Conservation (phyloP, 2,888 invertebrate species). For the Ephialtes manifestator region DNA sequence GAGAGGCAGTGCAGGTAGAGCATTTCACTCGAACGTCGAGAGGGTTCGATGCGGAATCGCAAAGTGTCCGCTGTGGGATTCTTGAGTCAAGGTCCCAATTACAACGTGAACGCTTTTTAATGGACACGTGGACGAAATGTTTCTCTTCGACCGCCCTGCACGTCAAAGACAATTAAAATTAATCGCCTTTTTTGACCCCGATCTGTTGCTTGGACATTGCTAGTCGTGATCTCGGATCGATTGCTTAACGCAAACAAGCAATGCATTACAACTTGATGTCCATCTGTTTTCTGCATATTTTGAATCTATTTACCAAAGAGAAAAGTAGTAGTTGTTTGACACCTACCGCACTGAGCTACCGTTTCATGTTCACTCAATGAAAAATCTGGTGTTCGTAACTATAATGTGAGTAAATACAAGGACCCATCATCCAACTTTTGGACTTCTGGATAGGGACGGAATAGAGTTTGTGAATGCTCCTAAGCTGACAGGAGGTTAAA, state of each 20-base stretch:
- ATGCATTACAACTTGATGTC: conserved; percentile 72
- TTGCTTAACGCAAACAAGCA: conserved; percentile 39
- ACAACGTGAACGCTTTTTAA: conserved; percentile 79
- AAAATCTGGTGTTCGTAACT: too few species aligned
- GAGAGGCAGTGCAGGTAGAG: conserved; percentile 71
- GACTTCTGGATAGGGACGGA: too few species aligned
- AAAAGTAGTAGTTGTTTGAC: too few species aligned
- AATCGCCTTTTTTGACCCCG: conserved; percentile 71
- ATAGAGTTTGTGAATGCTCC: too few species aligned
- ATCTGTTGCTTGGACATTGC: conserved; percentile 2
- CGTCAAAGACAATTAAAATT: conserved; percentile 81
- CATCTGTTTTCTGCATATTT: conserved; percentile 71
- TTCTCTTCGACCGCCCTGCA: conserved; percentile 69
- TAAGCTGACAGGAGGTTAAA: too few species aligned
- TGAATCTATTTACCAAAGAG: not conserved
- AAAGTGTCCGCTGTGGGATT: conserved; percentile 69
- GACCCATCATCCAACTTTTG: too few species aligned
- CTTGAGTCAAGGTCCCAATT: conserved; percentile 71
- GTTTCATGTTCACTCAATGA: too few species aligned
- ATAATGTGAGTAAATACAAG: too few species aligned
- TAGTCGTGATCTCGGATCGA: conserved; percentile 29
- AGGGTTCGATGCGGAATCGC: conserved; percentile 69
- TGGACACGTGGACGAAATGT: conserved; percentile 78
- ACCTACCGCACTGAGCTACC: too few species aligned
- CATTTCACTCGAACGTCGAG: conserved; percentile 40